Base-by-base conservation (phyloP, 2,888 invertebrate species). In the Listrodromus nycthemerus region DNA sequence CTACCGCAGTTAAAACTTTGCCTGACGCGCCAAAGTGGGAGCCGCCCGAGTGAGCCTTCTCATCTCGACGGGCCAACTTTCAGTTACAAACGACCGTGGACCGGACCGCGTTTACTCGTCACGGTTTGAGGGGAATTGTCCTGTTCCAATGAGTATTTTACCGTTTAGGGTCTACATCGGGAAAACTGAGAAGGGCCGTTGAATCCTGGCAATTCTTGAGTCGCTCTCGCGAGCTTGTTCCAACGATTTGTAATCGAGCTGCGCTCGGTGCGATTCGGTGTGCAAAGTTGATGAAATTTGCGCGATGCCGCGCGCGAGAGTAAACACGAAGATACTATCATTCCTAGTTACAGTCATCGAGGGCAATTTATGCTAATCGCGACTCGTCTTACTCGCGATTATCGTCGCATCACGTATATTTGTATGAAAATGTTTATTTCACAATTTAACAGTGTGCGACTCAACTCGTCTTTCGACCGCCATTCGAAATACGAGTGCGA, bases 1-100 rank as follows among this genome's bases (percentile, higher is more conserved):
- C 84, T 84, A 84, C 81, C 61, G 84, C 81, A 81, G 84, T 84
- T 84, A 84, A 84, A 84, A 84, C 84, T 84, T 84, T 84, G 66
- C 30, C 78, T 78, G 78, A 81, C 78, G 78, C 74, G 74, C 81
- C 78, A 81, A 84, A 84, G 84, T 81, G 81, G 77, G 81, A 67
- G 58, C 48, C 41, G 65, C 30, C 74, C 55, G 74, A 74, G 70
- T 6, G 69, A 61, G 61, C 52, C n/a, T 16, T 5, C 3, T 27
- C 27, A 6, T 61, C 61, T 30, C 61, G 74, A 8, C 19, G 50
- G 41, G 70, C 50, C 61, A 84, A 84, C 78, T 84, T 55, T 83
- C 78, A 58, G 75, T 75, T 81, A 84, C 81, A 81, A 84, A 81
- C 81, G 81, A 84, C 58, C 52, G 24, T 30, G 74, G 50, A 79